These are phyloP conservation scores for Tachystola acroxantha DNA, from an alignment of 2,888 invertebrate species.

Conservation along the genomic window DNA sequence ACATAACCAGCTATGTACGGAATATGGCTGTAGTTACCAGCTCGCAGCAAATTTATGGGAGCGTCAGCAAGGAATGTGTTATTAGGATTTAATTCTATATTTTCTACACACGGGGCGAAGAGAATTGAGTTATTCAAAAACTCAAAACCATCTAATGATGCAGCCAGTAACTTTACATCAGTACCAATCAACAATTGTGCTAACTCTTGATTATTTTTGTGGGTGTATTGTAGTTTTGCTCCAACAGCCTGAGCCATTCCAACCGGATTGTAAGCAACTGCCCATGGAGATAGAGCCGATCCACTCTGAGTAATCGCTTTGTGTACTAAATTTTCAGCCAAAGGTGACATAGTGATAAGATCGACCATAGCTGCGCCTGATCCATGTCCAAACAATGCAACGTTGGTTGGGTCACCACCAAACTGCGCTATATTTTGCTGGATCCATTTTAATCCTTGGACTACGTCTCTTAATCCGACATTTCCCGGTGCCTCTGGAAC, in stretches of 20 bases:
- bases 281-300: constrained; percentile 60
- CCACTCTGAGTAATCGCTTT: constrained; percentile 63
- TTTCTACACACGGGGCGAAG: constrained; percentile 65
- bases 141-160: constrained; percentile 34
- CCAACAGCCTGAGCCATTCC: constrained; percentile 44
- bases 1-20: constrained; percentile 56
- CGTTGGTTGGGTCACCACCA: constrained; percentile 85
- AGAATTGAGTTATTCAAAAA: constrained; percentile 52
- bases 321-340: constrained; percentile 40
- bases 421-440: constrained; percentile 84
- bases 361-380: constrained; percentile 82
- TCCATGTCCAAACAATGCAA: constrained; percentile 89
- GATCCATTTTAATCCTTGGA: constrained; percentile 87
- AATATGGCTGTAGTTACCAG: constrained; percentile 47
- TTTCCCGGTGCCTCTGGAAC: constrained; percentile 85
- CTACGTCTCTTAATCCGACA: constrained; percentile 90
- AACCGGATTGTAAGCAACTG: constrained; percentile 58
- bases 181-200: constrained; percentile 37
- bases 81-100: constrained; percentile 27
- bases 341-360: constrained; percentile 50
- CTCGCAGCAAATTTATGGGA: constrained; percentile 45
- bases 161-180: constrained; percentile 32
- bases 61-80: constrained; percentile 44
- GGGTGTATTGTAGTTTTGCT: constrained; percentile 39
- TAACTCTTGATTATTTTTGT: constrained; percentile 31